Conservation (phyloP, 2,797 vertebrate species). For the Cyclopterus lumpus region DNA sequence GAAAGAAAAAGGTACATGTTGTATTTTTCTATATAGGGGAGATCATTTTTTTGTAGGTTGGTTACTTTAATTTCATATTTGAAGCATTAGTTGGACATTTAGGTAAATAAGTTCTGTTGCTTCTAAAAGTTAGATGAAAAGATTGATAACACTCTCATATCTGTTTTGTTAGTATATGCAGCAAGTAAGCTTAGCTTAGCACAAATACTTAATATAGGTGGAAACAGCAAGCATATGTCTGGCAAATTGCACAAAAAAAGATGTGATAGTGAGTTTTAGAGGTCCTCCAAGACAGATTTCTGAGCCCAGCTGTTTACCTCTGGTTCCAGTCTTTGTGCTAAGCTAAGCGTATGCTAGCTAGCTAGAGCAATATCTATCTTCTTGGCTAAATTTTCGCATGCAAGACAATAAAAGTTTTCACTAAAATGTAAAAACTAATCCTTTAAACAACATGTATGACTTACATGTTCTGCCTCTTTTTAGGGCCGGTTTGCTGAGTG, state of each 20-base stretch:
- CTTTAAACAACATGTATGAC: not conserved
- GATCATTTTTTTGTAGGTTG: not conserved
- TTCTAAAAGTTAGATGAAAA: not conserved
- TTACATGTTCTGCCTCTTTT: not conserved
- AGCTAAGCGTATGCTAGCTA: too few relatives aligned
- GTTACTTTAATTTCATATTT: not conserved
- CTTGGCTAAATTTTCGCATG: not conserved
- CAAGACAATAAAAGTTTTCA: not conserved
- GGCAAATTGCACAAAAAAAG: not conserved
- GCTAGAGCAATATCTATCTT: too few relatives aligned
- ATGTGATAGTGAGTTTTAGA: not conserved
- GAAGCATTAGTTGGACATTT: not conserved
- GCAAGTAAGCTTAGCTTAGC: too few relatives aligned
- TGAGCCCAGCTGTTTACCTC: too few relatives aligned
- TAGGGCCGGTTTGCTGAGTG: not conserved
- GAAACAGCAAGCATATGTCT: too few relatives aligned
- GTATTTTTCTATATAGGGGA: not conserved
- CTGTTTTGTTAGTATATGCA: too few relatives aligned
- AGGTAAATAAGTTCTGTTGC: not conserved
- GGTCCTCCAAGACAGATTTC: too few relatives aligned
- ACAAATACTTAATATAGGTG: too few relatives aligned
- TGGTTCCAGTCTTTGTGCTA: too few relatives aligned
- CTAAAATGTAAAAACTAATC: not conserved
- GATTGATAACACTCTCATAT: rapidly evolving
- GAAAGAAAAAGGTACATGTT: constrained; percentile 11